phyloP scores from a whole-genome alignment of 2,797 vertebrate genomes.

The Hippoglossus hippoglossus region DNA sequence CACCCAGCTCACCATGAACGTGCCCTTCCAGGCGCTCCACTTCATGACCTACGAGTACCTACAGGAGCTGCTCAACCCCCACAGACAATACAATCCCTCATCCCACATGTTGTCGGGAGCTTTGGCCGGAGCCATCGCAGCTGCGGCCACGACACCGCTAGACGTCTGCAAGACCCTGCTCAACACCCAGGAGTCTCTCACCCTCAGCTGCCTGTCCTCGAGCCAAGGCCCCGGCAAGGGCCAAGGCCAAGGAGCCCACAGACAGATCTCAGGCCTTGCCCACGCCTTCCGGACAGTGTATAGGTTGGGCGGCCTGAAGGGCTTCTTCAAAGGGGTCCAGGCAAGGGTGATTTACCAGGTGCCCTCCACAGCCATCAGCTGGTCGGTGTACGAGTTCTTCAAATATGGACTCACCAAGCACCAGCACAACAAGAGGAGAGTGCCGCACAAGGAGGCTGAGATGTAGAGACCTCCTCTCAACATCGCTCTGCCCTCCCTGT shows the following conservation, averaged over 20 bases:
- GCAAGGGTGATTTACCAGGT: conserved; percentile 97
- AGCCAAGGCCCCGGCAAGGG: conserved; percentile 38
- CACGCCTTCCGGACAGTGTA: conserved; percentile 99
- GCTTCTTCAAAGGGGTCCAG: conserved; percentile 97
- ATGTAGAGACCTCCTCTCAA: conserved; percentile 52
- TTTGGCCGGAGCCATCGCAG: conserved; percentile 95
- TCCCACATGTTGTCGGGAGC: conserved; percentile 95
- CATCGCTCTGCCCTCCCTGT: conserved; percentile 71
- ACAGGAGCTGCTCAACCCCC: conserved; percentile 96
- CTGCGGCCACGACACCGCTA: conserved; percentile 94
- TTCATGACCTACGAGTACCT: conserved; percentile 99
- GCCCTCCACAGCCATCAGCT: conserved; percentile 98
- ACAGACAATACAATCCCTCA: conserved; percentile 96
- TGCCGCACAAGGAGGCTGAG: conserved; percentile 67
- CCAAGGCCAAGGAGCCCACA: conserved; percentile 88
- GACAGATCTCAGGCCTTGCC: conserved; percentile 95
- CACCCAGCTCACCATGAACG: conserved; percentile 98
- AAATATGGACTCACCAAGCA: conserved; percentile 95
- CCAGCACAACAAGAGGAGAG: conserved; percentile 87
- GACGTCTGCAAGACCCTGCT: conserved; percentile 99
- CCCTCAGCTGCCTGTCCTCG: conserved; percentile 72
- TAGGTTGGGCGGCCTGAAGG: conserved; percentile 93
- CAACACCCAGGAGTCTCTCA: conserved; percentile 96
- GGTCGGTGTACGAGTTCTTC: conserved; percentile 99
- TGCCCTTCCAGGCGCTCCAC: conserved; percentile 98